These are phyloP conservation scores for Sebastes jordani DNA, from an alignment of 2,797 vertebrate species.

Conservation along the genomic window DNA sequence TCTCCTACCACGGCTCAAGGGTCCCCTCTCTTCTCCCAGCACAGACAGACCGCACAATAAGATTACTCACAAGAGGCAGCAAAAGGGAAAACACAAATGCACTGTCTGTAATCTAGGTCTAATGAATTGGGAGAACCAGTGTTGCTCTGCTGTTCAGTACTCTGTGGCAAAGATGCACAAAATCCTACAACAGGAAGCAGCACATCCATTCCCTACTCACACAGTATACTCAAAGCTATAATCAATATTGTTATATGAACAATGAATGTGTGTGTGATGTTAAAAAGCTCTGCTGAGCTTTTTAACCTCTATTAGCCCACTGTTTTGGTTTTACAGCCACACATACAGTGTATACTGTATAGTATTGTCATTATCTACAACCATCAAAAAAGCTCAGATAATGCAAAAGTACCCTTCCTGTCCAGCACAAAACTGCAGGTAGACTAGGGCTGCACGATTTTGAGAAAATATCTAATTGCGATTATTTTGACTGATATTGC, in stretches of 20 bases:
- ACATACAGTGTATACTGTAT: background rate
- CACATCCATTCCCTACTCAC: background rate
- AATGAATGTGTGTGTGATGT: background rate
- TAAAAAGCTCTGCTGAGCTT: background rate
- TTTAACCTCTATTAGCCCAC: background rate
- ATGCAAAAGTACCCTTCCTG: background rate
- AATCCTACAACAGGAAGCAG: background rate
- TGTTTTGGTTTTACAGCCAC: background rate
- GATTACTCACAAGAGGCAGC: constrained; percentile 46
- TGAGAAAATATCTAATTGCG: too few species aligned
- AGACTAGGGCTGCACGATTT: background rate
- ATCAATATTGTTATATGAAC: background rate
- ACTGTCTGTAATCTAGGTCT: constrained; percentile 14
- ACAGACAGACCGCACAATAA: constrained; percentile 57
- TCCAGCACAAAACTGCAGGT: background rate
- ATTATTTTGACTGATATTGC: too few species aligned
- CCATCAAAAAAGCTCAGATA: background rate
- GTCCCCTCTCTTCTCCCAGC: constrained; percentile 51
- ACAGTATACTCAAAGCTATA: background rate
- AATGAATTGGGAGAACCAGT: constrained; percentile 19
- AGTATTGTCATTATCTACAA: too few species aligned
- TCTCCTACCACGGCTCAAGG: constrained; percentile 64
- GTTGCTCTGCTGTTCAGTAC: background rate
- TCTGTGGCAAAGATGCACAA: background rate
- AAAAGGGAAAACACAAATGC: constrained; percentile 25